Percentiles rank a stretch among this genome's conserved stretches.
These are phyloP conservation scores for Lysandra coridon DNA, from an alignment of 2,888 invertebrate species.

Conservation along the genomic window DNA sequence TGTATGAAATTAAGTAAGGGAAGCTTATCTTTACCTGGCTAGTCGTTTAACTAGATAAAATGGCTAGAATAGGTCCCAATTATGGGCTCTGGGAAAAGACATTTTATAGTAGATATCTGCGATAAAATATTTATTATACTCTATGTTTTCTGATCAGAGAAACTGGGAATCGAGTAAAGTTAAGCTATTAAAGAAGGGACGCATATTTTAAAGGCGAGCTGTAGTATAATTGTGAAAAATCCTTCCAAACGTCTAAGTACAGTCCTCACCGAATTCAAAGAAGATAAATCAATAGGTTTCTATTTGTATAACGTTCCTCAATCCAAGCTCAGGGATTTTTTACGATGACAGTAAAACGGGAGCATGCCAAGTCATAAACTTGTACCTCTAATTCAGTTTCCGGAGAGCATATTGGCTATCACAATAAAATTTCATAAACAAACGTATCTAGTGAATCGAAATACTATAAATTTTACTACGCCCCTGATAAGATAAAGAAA, in stretches of 20 bases:
- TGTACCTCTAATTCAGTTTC: conserved; percentile 34
- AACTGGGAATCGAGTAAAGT: not conserved
- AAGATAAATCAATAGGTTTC: conserved; percentile 7
- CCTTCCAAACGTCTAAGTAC: not conserved
- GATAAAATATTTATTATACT: too few species aligned
- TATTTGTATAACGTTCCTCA: conserved; percentile 15
- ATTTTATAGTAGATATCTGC: not conserved
- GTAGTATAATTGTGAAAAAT: not conserved
- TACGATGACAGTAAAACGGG: conserved; percentile 27
- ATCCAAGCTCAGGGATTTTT: conserved; percentile 8
- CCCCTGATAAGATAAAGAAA: conserved; percentile 16
- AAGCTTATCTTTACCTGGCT: not conserved
- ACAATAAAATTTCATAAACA: conserved; percentile 37
- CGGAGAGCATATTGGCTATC: conserved; percentile 36
- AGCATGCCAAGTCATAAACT: conserved; percentile 35
- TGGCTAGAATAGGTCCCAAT: not conserved
- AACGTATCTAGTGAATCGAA: conserved; percentile 37
- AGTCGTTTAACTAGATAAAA: not conserved
- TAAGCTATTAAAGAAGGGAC: not conserved
- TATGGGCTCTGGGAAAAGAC: not conserved
- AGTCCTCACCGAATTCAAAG: not conserved
- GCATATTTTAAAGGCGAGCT: too few species aligned
- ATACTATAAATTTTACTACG: conserved; percentile 38
- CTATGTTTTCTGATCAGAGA: not conserved
- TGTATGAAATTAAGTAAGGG: not conserved